A percentile compares a stretch with the other conserved stretches of the same genome.
Evolutionary conservation across 2,797 vertebrate species (phyloP).

Genomic region (Cyprinella venusta): DNA sequence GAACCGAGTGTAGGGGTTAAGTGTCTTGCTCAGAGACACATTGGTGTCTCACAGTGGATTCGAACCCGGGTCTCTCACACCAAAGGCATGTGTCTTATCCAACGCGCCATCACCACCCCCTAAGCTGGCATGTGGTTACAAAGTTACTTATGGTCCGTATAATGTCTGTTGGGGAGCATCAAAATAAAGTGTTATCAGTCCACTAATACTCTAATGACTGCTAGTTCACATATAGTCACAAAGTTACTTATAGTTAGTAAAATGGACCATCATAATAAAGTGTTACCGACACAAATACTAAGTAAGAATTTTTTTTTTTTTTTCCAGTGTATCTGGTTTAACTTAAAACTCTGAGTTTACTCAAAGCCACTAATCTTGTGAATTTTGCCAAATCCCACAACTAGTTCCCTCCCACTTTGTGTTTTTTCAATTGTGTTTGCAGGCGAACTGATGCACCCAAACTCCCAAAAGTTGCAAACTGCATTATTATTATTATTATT

Average conservation of each 20-base stretch:
- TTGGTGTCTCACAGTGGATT: too few species aligned
- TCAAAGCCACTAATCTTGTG: not conserved
- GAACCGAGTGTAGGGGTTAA: too few species aligned
- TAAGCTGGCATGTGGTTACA: too few species aligned
- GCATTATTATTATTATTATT: not conserved
- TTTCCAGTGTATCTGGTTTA: not conserved
- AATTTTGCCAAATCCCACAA: not conserved
- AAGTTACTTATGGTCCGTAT: too few species aligned
- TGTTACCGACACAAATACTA: not conserved
- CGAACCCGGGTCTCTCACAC: too few species aligned
- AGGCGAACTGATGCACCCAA: not conserved
- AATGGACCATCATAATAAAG: not conserved
- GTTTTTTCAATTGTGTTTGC: not conserved
- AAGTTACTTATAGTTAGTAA: not conserved
- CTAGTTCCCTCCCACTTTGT: not conserved
- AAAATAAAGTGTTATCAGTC: not conserved
- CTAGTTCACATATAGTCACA: too few species aligned
- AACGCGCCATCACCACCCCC: too few species aligned
- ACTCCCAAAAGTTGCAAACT: not conserved
- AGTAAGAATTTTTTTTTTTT: too few species aligned
- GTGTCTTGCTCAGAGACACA: too few species aligned
- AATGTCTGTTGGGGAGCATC: not conserved
- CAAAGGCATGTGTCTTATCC: too few species aligned
- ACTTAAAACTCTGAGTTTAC: not conserved
- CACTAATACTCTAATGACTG: too few species aligned